Evolutionary conservation across 2,888 invertebrate species (phyloP), one percentile per base, ranked within the genome.

Genomic region (Cantharis rufa): DNA sequence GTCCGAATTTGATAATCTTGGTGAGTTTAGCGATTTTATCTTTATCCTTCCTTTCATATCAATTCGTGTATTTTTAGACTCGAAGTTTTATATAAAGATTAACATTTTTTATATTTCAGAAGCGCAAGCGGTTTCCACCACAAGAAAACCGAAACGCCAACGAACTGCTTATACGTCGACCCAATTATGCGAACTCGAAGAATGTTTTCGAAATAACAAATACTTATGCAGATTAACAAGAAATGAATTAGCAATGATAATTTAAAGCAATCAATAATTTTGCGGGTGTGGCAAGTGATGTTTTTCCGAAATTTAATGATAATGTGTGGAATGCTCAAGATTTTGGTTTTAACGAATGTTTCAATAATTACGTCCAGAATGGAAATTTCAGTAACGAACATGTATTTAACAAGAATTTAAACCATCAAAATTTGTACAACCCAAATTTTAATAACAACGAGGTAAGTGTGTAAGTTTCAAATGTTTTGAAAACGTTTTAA

Each of bases 131-230:
- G 9, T 9, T n/a, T 9, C n/a, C 48, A n/a, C n/a, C n/a, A n/a
- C 48, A 48, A 48, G n/a, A n/a, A 48, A 75, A 70, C 74, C 62
- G 71, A 95, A 95, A 87, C 89, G 96, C 74, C 92, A 94, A 0
- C 89, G 96, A 21, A 96, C 96, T 0, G 95, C 95, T 0, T 96
- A 95, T 86, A 94, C 95, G 0, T 94, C 94, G 80, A 90, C 91
- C 0, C 96, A 96, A 86, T 88, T 96, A 62, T 92, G 95, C 4
- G 93, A 94, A 85, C 88, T 96, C 71, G 96, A 96, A 86, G 94
- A 93, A 82, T 94, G 95, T 84, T 96, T 96, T 83, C 91, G 92
- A 78, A 91, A 90, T 84, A 93, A 92, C 82, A 91, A 92, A 48
- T 96, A 96, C 84, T 88, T 96, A 0, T 94, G 94, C 84, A 91